Conservation (phyloP, 30 jellyfish, hydroid and myxozoan species). For the Pseudorhiza aurosa region DNA sequence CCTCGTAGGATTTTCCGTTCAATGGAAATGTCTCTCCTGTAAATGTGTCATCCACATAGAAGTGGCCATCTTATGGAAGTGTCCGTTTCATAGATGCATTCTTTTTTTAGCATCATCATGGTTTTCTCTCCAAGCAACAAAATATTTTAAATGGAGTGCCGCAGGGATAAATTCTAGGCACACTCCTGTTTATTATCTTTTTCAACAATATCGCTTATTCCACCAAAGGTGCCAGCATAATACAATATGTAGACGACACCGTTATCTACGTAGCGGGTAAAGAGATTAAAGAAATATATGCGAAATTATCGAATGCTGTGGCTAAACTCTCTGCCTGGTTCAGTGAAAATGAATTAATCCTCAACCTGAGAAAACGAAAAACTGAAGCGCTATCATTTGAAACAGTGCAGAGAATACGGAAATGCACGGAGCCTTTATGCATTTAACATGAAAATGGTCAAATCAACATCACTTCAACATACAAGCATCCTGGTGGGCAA, state of each 20-base stretch:
- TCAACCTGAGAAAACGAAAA: slow-evolving; percentile 53
- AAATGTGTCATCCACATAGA: too few species aligned
- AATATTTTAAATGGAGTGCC: slow-evolving; percentile 57
- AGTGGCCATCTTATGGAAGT: too few species aligned
- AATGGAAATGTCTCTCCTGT: too few species aligned
- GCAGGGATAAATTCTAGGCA: slow-evolving; percentile 62
- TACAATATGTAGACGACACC: slow-evolving; percentile 71
- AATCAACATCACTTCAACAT: slow-evolving; percentile 59
- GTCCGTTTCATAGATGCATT: background rate
- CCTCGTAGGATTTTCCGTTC: too few species aligned
- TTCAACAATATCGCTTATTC: slow-evolving; percentile 37
- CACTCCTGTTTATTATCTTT: slow-evolving; percentile 30
- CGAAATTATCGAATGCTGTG: slow-evolving; percentile 44
- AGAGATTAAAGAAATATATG: slow-evolving; percentile 22
- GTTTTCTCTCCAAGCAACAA: slow-evolving; percentile 57
- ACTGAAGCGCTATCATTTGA: slow-evolving; percentile 65
- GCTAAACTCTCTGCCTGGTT: slow-evolving; percentile 48
- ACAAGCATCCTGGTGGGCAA: slow-evolving; percentile 68
- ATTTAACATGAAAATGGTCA: slow-evolving; percentile 47
- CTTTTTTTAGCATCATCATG: background rate
- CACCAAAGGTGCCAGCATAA: slow-evolving; percentile 30
- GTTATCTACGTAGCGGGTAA: slow-evolving; percentile 63
- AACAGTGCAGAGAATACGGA: slow-evolving; percentile 60
- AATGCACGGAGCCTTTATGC: slow-evolving; percentile 59
- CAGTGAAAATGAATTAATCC: slow-evolving; percentile 39